Conservation (phyloP, 2,113 vertebrate genomes). For the Platysteira castanea region DNA sequence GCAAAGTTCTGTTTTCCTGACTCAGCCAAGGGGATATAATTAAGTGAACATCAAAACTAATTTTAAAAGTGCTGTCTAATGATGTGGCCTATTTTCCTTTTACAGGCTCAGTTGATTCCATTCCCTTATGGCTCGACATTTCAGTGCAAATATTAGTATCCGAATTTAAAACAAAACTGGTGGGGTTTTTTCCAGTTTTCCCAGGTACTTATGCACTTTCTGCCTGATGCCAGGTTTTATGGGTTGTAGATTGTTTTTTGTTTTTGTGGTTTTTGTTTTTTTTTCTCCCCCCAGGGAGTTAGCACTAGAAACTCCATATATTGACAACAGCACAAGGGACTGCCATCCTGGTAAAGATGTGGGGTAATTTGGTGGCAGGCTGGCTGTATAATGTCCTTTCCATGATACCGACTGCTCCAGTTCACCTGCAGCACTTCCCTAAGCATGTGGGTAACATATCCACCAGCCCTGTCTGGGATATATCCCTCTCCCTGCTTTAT, state of each 20-base stretch:
- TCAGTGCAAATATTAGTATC: not conserved
- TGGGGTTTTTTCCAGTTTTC: not conserved
- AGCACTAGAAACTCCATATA: not conserved
- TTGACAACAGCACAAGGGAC: not conserved
- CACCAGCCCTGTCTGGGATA: not conserved
- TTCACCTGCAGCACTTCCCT: not conserved
- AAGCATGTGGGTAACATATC: not conserved
- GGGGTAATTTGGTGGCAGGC: not conserved
- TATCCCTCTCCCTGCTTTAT: not conserved
- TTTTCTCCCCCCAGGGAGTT: fast-evolving
- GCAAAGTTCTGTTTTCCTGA: conserved; percentile 18
- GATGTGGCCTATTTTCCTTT: not conserved
- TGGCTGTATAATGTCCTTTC: not conserved
- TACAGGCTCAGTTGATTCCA: not conserved
- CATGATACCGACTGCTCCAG: not conserved
- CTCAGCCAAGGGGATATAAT: not conserved
- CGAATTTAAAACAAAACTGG: not conserved
- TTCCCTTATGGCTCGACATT: not conserved
- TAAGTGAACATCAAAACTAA: conserved; percentile 18
- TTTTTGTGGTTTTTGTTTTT: not conserved
- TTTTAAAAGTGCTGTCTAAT: conserved; percentile 8
- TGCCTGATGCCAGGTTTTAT: not conserved
- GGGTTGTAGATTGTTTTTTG: not conserved
- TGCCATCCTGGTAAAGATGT: not conserved
- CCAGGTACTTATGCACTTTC: not conserved